Evolutionary conservation across 2,113 vertebrate genomes (phyloP).

Genomic region (Cepphus grylle): DNA sequence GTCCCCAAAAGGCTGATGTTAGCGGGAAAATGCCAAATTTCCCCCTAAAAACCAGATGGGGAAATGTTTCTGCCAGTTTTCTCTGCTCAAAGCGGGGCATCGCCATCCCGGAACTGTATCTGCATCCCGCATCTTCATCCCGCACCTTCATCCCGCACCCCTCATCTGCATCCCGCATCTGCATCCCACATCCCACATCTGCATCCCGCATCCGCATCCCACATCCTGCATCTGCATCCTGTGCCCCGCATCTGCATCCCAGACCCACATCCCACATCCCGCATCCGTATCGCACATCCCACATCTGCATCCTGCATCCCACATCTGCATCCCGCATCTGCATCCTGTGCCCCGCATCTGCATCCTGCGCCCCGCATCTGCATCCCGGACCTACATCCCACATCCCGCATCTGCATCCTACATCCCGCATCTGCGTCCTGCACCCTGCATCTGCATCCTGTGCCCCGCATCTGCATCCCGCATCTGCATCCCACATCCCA

Average conservation of each 20-base stretch:
- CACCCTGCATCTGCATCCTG: not conserved
- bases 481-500: too few species aligned
- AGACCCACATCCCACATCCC: not conserved
- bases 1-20: not conserved
- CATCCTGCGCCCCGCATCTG: not conserved
- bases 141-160: fast-evolving
- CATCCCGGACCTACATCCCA: not conserved
- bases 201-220: not conserved
- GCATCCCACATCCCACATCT: not conserved
- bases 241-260: not conserved
- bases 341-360: not conserved
- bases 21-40: not conserved
- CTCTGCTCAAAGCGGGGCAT: not conserved
- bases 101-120: not conserved
- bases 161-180: not conserved
- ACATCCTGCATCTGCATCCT: not conserved
- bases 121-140: not conserved
- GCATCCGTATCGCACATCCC: too few species aligned
- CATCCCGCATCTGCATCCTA: not conserved
- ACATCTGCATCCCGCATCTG: not conserved
- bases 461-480: not conserved
- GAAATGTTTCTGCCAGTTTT: not conserved
- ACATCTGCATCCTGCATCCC: not conserved
- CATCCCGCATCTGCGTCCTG: too few species aligned
- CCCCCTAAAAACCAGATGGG: not conserved